Base-by-base conservation (phyloP, 1,140 invertebrate genomes). In the Aphelinus certus region DNA sequence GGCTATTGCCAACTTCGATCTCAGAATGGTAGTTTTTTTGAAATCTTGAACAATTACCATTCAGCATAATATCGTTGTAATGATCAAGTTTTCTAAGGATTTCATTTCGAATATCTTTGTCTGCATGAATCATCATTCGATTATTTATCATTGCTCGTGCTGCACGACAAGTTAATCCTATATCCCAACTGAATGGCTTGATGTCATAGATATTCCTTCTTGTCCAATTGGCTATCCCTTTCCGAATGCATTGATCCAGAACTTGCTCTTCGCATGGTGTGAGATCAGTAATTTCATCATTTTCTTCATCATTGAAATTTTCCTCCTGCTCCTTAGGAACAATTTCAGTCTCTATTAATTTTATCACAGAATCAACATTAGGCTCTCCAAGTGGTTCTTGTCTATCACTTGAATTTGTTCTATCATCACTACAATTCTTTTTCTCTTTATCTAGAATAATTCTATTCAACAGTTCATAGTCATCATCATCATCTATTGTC, bases 201-300 rank as follows among this genome's bases (percentile, higher is more conserved):
- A 76, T 76, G 7, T 71, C 64, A 62, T 71, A 26, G 2, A 72
- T 49, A 53, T 71, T 71, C 61, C 55, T 55, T 56, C 68, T 72
- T 48, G 69, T 76, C 68, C 62, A 80, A 75, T 93, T 92, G 62
- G 92, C 90, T 91, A 94, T 94, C 57, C 91, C 93, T 2, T 91
- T 93, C 64, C 92, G 91, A 80, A 96, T 95, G 77, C 94, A 95
- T 81, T 95, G 91, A 48, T 92, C 91, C 1, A 96, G 83, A 60
- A 96, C 87, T 76, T 94, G 89, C 57, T 93, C 93, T 76, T 91
- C 91, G 9, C 92, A 91, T 1, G 91, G 91, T 49, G 75, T 71
- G n/a, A 76, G 53, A 71, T 76, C 63, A 9, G 64, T 71, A 2
- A 75, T 42, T 53, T 75, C 55, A 53, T 71, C 68, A 47, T 75